Evolutionary conservation across 2,888 invertebrate species (phyloP).

Genomic region (Bhutanitis thaidina): DNA sequence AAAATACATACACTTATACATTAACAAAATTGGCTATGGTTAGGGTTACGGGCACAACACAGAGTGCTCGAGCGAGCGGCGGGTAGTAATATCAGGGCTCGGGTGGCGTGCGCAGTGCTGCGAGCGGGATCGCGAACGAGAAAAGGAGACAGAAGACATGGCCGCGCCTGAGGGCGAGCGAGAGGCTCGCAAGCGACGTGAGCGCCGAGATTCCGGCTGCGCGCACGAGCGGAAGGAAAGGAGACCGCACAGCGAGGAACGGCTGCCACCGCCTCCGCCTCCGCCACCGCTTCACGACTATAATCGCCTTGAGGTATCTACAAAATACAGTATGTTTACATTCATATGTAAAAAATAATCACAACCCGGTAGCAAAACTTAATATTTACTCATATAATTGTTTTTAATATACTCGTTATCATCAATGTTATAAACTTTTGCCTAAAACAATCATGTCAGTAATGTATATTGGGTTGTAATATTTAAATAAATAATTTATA

Average conservation of each 20-base stretch:
- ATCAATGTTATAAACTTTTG: too few species aligned
- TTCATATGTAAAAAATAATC: too few species aligned
- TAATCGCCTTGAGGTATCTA: slow-evolving; percentile 56
- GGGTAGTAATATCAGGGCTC: slow-evolving; percentile 69
- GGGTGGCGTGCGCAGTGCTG: slow-evolving; percentile 77
- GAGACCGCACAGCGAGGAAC: slow-evolving; percentile 70
- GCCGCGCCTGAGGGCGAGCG: slow-evolving; percentile 78
- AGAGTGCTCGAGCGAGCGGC: slow-evolving; percentile 70
- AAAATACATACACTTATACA: slow-evolving; percentile 42
- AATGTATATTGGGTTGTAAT: too few species aligned
- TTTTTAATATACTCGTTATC: too few species aligned
- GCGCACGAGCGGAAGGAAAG: slow-evolving; percentile 72
- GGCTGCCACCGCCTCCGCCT: slow-evolving; percentile 64
- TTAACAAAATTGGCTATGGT: slow-evolving; percentile 42
- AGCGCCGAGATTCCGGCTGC: slow-evolving; percentile 79
- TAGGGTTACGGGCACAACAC: slow-evolving; percentile 74
- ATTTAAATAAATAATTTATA: too few species aligned
- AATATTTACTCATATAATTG: too few species aligned
- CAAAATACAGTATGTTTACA: too few species aligned
- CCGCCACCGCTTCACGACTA: slow-evolving; percentile 68
- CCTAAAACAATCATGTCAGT: too few species aligned
- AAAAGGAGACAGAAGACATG: slow-evolving; percentile 70
- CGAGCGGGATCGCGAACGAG: slow-evolving; percentile 51
- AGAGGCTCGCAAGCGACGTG: slow-evolving; percentile 81
- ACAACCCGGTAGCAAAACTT: too few species aligned